Evolutionary conservation across 2,797 vertebrate genomes (phyloP), one percentile per base, ranked within the genome.

Genomic region (Anguilla anguilla): DNA sequence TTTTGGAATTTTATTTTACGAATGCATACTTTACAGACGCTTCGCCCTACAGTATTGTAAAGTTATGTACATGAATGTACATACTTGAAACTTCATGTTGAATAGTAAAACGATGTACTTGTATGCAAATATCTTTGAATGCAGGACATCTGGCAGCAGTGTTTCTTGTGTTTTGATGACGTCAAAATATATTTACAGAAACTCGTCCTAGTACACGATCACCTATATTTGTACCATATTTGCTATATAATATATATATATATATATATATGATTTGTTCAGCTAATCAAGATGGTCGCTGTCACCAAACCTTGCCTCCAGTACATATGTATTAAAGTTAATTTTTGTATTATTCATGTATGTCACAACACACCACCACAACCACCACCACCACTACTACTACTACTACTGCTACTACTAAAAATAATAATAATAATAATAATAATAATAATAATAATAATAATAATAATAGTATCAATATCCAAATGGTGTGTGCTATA

Each of bases 401-500:
- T 83, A 83, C 22, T 49, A 49, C 15, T 84, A 85, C 13, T 61
- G 10, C 0, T 85, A 43, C 35, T 85, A 85, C 6, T 19, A 61
- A 22, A 3, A 85, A 7, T 22, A 28, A 51, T 22, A 59, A 67
- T 69, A 51, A 25, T n/a, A n/a, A 13, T 15, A 13, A 69, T 49
- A 49, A 64, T 46, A 67, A 43, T 85, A 81, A 49, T 43, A 55
- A 57, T 84, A 55, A 55, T 46, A n/a, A 85, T 46, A 85, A 64
- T 67, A 81, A 43, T 19, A 84, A 84, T 84, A 51, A 83, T 7
- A 83, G 9, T 84, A 81, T 22, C 35, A 28, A 79, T 15, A 17
- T 39, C 31, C 3, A 19, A 28, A 25, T 13, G 10, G 6, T 53
- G 35, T 31, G 10, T 84, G 51, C 25, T 49, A 57, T 53, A 31